phyloP scores from a whole-genome alignment of 2,888 invertebrate genomes.

The Gnatocerus cornutus region DNA sequence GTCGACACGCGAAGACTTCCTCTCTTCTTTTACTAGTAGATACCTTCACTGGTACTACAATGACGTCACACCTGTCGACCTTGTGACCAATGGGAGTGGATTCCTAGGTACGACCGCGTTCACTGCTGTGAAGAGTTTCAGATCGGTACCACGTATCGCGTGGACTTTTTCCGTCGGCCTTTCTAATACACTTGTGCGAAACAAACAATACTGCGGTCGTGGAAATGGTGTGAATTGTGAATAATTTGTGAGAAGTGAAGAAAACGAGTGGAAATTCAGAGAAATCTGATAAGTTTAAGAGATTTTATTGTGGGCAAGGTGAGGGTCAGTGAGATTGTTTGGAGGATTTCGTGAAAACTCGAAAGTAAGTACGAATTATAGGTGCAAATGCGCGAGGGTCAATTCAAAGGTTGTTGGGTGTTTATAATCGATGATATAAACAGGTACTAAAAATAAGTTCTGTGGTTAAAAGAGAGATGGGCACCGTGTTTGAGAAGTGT shows the following conservation, averaged over 20 bases:
- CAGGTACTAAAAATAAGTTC: too few species aligned
- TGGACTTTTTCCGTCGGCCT: constrained; percentile 8
- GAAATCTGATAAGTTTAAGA: constrained; percentile 18
- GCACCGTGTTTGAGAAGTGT: too few species aligned
- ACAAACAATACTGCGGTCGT: constrained; percentile 20
- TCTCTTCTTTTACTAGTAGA: constrained; percentile 5
- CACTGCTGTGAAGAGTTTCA: constrained; percentile 42
- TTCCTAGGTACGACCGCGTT: constrained; percentile 35
- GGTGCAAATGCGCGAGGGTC: too few species aligned
- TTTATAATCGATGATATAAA: not conserved
- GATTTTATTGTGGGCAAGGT: constrained; percentile 18
- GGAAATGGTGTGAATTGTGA: constrained; percentile 26
- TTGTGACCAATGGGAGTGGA: constrained; percentile 60
- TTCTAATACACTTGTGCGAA: constrained; percentile 29
- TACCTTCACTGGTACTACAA: constrained; percentile 32
- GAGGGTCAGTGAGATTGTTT: constrained; percentile 5
- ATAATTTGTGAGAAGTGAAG: not conserved
- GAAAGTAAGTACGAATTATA: constrained; percentile 7
- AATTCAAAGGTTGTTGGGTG: not conserved
- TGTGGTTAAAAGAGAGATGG: too few species aligned
- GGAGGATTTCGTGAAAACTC: not conserved
- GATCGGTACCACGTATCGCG: constrained; percentile 39
- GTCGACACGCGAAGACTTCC: constrained; percentile 32
- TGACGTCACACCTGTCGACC: constrained; percentile 63
- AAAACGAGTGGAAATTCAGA: constrained; percentile 25